These are phyloP conservation scores for Scartelaos histophorus DNA, from an alignment of 2,113 vertebrate species.

Conservation along the genomic window DNA sequence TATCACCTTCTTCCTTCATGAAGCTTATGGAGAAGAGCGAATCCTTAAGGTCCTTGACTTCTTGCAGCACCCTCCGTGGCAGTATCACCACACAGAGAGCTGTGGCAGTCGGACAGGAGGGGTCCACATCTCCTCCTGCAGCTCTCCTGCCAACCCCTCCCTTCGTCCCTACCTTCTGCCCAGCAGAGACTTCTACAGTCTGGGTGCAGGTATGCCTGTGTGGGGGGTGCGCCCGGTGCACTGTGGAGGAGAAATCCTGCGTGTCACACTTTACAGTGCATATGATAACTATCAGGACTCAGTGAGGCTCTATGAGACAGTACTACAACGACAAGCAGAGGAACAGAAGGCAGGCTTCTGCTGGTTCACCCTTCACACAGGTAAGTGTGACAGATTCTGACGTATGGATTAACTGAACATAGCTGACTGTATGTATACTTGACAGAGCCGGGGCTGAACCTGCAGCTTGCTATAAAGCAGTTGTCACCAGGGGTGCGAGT, in stretches of 20 bases:
- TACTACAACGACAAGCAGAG: slow-evolving; percentile 80
- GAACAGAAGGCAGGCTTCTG: slow-evolving; percentile 82
- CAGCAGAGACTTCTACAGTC: slow-evolving; percentile 84
- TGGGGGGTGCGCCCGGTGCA: slow-evolving; percentile 87
- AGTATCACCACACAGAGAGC: slow-evolving; percentile 75
- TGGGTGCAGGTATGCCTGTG: slow-evolving; percentile 87
- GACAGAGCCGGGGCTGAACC: slow-evolving; percentile 52
- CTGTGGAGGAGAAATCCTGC: slow-evolving; percentile 82
- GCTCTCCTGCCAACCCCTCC: slow-evolving; percentile 30
- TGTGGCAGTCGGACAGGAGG: slow-evolving; percentile 34
- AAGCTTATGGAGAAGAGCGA: slow-evolving; percentile 83
- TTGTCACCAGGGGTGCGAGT: slow-evolving; percentile 79
- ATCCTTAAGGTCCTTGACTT: slow-evolving; percentile 84
- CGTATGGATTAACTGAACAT: background rate
- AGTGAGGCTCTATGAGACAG: slow-evolving; percentile 86
- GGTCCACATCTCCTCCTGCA: slow-evolving; percentile 59
- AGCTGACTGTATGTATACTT: background rate
- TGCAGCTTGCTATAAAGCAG: slow-evolving; percentile 91
- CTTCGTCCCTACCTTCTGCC: slow-evolving; percentile 63
- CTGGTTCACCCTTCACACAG: slow-evolving; percentile 78
- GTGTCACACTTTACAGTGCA: slow-evolving; percentile 86
- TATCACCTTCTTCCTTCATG: slow-evolving; percentile 86
- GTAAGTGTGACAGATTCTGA: slow-evolving; percentile 14
- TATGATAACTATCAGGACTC: slow-evolving; percentile 90
- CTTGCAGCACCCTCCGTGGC: slow-evolving; percentile 88